Conservation (phyloP, 1,140 invertebrate genomes). For the Steinernema khuongi region DNA sequence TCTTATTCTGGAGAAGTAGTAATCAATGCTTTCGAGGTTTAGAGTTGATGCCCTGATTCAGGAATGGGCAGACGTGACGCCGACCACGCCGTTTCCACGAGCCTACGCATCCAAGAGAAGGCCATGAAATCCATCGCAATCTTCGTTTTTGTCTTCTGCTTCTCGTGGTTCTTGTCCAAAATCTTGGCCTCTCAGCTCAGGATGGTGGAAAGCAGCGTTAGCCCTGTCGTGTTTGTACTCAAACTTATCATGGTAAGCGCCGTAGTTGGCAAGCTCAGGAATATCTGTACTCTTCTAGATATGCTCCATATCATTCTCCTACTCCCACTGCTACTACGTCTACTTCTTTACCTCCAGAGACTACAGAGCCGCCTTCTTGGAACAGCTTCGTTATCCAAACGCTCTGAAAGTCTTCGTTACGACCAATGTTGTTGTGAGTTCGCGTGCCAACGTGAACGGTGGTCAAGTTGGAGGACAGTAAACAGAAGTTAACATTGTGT, state of each 20-base stretch:
- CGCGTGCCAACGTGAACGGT: too few relatives aligned
- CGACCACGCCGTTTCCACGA: not conserved
- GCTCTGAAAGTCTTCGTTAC: not conserved
- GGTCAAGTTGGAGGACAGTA: too few relatives aligned
- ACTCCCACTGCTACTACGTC: constrained; percentile 12
- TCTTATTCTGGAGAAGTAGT: not conserved
- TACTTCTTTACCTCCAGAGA: not conserved
- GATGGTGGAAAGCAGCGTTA: not conserved
- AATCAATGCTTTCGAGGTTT: not conserved
- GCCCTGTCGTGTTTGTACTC: not conserved
- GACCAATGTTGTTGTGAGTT: not conserved
- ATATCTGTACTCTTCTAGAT: not conserved
- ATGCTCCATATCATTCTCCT: not conserved
- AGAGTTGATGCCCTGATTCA: not conserved
- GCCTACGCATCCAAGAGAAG: not conserved
- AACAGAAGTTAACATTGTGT: too few relatives aligned
- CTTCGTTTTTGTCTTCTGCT: not conserved
- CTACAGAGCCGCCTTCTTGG: not conserved
- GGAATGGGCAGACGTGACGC: not conserved
- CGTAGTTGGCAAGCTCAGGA: not conserved
- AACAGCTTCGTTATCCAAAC: not conserved
- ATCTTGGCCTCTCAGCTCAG: not conserved
- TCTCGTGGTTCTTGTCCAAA: not conserved
- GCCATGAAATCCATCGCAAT: constrained; percentile 2
- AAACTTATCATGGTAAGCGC: not conserved